Percentiles rank a stretch among this genome's conserved stretches.
Evolutionary conservation across 2,113 vertebrate species (phyloP).

Genomic region (Psittacula cyanocephala): DNA sequence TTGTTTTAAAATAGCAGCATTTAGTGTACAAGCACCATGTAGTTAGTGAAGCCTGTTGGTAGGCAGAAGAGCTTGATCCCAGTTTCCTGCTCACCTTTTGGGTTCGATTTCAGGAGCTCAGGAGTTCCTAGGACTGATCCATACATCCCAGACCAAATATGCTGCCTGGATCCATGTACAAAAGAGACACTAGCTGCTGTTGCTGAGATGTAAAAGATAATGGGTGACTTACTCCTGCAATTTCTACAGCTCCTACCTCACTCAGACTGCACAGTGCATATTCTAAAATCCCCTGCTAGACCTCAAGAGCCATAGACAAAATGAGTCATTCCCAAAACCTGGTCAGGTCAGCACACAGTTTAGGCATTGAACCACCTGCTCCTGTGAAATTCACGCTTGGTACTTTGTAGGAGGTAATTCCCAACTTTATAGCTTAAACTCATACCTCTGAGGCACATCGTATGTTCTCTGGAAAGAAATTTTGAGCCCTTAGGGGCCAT

Average conservation of each 20-base stretch:
- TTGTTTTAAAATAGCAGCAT: background rate
- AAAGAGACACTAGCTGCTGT: background rate
- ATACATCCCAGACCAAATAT: background rate
- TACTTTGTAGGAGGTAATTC: background rate
- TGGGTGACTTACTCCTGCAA: background rate
- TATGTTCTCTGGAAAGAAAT: background rate
- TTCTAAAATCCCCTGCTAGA: background rate
- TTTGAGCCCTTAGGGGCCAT: background rate
- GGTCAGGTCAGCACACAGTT: background rate
- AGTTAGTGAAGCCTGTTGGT: background rate
- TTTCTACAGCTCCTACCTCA: background rate
- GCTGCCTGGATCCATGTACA: background rate
- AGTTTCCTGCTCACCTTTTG: background rate
- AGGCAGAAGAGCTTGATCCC: background rate
- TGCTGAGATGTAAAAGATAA: background rate
- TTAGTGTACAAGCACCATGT: background rate
- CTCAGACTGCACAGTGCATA: background rate
- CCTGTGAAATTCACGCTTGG: background rate
- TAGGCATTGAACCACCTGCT: background rate
- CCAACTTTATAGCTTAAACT: background rate
- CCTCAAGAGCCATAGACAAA: background rate
- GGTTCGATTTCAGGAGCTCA: background rate
- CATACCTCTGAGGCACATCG: background rate
- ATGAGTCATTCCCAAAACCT: fast-evolving
- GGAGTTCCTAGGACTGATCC: background rate